Percentiles rank a stretch among this genome's conserved stretches.
Evolutionary conservation across 2,888 invertebrate genomes (phyloP).

Genomic region (Podotricha telesiphe): DNA sequence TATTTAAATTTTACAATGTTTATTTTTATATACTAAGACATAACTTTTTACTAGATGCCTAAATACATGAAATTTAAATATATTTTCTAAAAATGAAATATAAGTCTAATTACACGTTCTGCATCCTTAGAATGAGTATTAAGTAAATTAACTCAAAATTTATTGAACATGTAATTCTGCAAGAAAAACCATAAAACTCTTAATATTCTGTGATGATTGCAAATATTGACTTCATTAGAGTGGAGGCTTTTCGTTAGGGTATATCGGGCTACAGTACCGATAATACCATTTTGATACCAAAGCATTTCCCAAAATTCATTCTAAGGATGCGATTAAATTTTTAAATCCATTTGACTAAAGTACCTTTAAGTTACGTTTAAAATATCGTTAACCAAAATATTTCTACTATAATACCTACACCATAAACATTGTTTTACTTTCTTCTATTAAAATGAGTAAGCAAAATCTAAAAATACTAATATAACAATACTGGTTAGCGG

Average conservation of each 20-base stretch:
- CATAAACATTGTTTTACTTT: conserved; percentile 30
- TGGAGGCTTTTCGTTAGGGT: too few species aligned
- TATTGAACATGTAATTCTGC: background rate
- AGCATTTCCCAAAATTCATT: background rate
- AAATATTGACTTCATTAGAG: too few species aligned
- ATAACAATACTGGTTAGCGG: conserved; percentile 3
- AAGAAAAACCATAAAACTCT: background rate
- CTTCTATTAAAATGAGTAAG: background rate
- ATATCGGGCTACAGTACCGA: too few species aligned
- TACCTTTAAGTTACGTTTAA: background rate
- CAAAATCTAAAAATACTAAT: conserved; percentile 1
- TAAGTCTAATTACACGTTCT: background rate
- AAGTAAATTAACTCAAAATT: background rate
- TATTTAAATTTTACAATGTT: too few species aligned
- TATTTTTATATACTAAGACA: background rate
- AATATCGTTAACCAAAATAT: background rate
- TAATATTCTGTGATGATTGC: background rate
- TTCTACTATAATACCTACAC: background rate
- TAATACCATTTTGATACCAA: too few species aligned
- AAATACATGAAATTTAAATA: background rate
- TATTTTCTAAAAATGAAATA: background rate
- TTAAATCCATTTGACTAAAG: conserved; percentile 34
- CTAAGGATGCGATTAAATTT: background rate
- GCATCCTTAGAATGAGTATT: background rate
- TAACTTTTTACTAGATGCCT: background rate